Evolutionary conservation across 2,797 vertebrate genomes (phyloP), one percentile per base, ranked within the genome.

Genomic region (Neosalanx taihuensis): DNA sequence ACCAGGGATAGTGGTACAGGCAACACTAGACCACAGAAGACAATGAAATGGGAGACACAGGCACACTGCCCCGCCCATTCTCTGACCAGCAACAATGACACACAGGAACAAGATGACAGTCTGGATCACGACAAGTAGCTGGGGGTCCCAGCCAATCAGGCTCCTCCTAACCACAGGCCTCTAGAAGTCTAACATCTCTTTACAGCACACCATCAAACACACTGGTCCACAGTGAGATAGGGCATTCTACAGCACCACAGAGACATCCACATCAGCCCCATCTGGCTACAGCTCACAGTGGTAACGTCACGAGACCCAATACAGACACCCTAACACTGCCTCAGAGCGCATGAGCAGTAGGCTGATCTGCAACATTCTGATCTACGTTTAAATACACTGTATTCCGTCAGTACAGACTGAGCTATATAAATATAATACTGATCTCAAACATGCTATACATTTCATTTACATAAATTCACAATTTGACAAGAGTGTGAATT

Each of bases 281-380:
- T 74, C 51, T 18, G 73, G 84, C 86, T 84, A 84, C 86, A 88
- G 83, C 88, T 90, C 88, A 90, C 88, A 90, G 87, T 88, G 88
- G 87, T 88, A 88, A 83, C 85, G 89, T 84, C 86, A 91, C 86
- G 85, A 85, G 76, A 46, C 85, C 85, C 87, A 89, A 86, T 83
- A 86, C 83, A 75, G 76, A 84, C 80, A 75, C 83, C 88, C 83
- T 77, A 84, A 85, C 86, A 90, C 77, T 69, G 82, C 51, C 51
- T n/a, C 51, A 56, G 15, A n/a, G 51, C 2, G 15, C 4, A 17
- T 7, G 51, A 17, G 18, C 51, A 56, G 51, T n/a, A 5, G 88
- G 87, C 87, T 84, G 84, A 76, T 82, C 83, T 88, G 81, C 10
- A 56, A 29, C 69, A 81, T 70, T 74, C 71, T 81, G 78, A 79